A percentile compares a stretch with the other conserved stretches of the same genome.
phyloP scores from a whole-genome alignment of 2,888 invertebrate genomes.

The Ectemnius cavifrons region DNA sequence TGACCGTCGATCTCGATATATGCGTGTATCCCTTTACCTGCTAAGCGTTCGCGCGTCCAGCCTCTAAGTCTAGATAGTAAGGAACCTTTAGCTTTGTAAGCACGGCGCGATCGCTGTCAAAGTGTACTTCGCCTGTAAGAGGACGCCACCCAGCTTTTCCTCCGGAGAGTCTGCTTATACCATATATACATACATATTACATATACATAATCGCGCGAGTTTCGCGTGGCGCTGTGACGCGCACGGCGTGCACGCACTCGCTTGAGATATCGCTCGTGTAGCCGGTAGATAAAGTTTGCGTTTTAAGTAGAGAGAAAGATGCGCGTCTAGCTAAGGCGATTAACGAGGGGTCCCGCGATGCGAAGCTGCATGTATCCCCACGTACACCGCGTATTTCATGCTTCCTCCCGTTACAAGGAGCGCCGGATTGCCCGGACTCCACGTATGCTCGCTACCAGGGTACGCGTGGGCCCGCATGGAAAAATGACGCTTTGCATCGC shows the following conservation, averaged over 20 bases:
- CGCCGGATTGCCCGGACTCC: too few species aligned
- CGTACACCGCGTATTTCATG: slow-evolving; percentile 20
- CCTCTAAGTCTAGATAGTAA: neutral
- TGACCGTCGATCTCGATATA: slow-evolving; percentile 4
- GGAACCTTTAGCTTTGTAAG: neutral
- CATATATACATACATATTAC: neutral
- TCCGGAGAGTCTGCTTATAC: neutral
- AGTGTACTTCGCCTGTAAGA: neutral
- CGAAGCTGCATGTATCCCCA: slow-evolving; percentile 36
- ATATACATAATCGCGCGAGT: neutral
- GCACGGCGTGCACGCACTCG: neutral
- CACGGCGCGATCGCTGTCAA: neutral
- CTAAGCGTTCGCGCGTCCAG: neutral
- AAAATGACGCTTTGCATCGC: too few species aligned
- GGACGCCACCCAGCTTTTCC: neutral
- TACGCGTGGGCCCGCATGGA: too few species aligned
- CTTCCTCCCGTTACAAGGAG: too few species aligned
- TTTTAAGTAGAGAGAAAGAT: slow-evolving; percentile 31
- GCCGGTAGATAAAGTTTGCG: slow-evolving; percentile 36
- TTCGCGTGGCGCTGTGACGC: slow-evolving; percentile 1
- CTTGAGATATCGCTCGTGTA: slow-evolving; percentile 33
- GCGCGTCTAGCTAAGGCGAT: slow-evolving; percentile 39
- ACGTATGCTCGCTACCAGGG: too few species aligned
- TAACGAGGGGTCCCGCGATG: slow-evolving; percentile 36
- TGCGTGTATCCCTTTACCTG: slow-evolving; percentile 5